phyloP scores from a whole-genome alignment of 2,888 invertebrate species.

The Ormia ochracea region DNA sequence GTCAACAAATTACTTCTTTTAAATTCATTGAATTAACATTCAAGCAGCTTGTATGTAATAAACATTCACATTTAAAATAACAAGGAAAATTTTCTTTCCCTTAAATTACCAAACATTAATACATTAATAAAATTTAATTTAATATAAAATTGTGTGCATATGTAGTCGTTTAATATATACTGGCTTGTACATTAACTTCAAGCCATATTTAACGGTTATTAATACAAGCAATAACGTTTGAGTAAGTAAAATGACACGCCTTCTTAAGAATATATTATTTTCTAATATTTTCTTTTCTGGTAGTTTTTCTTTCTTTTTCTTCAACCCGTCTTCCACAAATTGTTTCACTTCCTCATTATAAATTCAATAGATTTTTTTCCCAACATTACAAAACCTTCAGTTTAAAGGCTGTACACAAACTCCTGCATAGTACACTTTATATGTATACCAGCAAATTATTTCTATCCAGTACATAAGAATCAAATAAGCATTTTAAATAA shows the following conservation, averaged over 20 bases:
- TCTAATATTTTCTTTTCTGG: not conserved
- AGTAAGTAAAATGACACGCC: slow-evolving; percentile 7
- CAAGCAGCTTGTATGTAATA: no score
- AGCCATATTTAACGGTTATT: not conserved
- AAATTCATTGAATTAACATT: no score
- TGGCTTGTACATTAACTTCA: not conserved
- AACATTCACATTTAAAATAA: no score
- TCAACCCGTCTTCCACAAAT: not conserved
- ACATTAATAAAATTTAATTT: no score
- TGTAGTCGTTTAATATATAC: no score
- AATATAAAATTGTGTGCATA: no score
- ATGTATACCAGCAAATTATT: not conserved
- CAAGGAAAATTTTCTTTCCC: no score
- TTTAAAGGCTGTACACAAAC: not conserved
- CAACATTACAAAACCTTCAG: not conserved
- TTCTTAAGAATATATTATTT: slow-evolving; percentile 6
- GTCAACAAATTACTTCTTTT: no score
- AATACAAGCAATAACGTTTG: not conserved
- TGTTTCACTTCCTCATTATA: not conserved
- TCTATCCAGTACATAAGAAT: not conserved
- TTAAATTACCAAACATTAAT: no score
- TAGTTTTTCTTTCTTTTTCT: not conserved
- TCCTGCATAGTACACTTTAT: not conserved
- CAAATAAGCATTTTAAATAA: not conserved
- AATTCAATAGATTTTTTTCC: not conserved